Conservation (phyloP, 2,113 vertebrate species). For the Recurvirostra avosetta region DNA sequence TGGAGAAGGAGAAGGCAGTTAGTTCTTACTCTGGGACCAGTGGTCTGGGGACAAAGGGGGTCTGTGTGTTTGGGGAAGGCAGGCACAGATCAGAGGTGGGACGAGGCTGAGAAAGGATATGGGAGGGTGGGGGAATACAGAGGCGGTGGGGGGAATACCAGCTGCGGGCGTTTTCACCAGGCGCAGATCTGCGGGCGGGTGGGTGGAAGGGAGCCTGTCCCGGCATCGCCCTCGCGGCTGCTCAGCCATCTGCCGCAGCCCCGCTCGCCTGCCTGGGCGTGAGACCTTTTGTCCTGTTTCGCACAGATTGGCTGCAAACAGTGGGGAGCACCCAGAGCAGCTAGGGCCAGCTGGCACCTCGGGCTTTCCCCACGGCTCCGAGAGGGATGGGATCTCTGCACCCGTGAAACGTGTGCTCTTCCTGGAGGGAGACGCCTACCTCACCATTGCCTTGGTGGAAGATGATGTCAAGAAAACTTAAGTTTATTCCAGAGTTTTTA, state of each 20-base stretch:
- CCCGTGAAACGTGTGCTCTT: rapidly evolving
- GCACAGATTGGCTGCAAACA: neutral
- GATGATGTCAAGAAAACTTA: neutral
- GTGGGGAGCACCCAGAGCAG: rapidly evolving
- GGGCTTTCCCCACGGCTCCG: neutral
- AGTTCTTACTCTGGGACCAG: neutral
- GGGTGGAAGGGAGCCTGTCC: neutral
- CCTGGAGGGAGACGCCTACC: neutral
- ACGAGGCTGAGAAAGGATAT: neutral
- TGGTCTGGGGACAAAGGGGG: too few relatives aligned
- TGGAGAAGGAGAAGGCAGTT: neutral
- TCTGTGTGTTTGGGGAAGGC: neutral
- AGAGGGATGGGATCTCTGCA: neutral
- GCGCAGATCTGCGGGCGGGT: neutral
- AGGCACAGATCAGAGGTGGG: neutral
- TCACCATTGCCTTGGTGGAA: neutral
- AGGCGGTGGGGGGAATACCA: neutral
- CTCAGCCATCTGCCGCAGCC: neutral
- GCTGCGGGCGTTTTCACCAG: neutral
- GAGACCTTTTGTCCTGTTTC: neutral
- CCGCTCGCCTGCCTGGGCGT: neutral
- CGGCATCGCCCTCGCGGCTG: neutral
- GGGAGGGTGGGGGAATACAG: neutral
- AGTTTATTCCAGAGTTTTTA: neutral
- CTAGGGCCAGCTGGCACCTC: neutral